Evolutionary conservation across 2,888 invertebrate genomes (phyloP), one percentile per base, ranked within the genome.

Genomic region (Phortica magna): DNA sequence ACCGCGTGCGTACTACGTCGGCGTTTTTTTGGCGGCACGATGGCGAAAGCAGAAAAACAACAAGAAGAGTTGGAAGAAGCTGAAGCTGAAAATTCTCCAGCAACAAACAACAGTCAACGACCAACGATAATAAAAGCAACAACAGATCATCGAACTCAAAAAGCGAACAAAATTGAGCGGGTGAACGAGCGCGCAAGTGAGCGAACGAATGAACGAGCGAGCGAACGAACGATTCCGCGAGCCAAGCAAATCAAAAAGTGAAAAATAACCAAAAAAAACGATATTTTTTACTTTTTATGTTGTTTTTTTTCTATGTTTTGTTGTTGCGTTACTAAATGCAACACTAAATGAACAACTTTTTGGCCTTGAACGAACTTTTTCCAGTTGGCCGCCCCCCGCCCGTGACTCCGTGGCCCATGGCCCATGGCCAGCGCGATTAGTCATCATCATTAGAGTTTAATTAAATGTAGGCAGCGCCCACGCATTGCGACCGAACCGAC

Each of bases 71-170:
- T 31, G 31, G 22, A 75, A 75, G 31, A 10, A 39, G 67, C 42
- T 14, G 78, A 80, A 61, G 7, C 61, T 31, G 31, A 31, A 53
- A 53, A n/a, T 59, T 59, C 59, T n/a, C 59, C 59, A 59, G n/a
- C 41, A 12, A 65, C 17, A 39, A 31, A 65, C 65, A 61, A 77
- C 82, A 85, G 84, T 77, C 85, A 85, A 85, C 87, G 83, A 84
- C 81, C 87, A 83, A 80, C 67, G 77, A 78, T 67, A 77, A 67
- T 76, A 74, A 61, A 55, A 80, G 42, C 74, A 71, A 41, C 73
- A 80, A 89, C 89, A 90, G 90, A 90, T 90, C 90, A 89, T 89
- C 90, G 90, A 90, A 90, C 90, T 89, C 57, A 59, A 59, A 59
- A 59, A 59, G n/a, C n/a, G n/a, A 22, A 10, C 17, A 22, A 61